Percentiles rank a stretch among this genome's conserved stretches.
Evolutionary conservation across 2,888 invertebrate species (phyloP).

Genomic region (Platycnemis pennipes): DNA sequence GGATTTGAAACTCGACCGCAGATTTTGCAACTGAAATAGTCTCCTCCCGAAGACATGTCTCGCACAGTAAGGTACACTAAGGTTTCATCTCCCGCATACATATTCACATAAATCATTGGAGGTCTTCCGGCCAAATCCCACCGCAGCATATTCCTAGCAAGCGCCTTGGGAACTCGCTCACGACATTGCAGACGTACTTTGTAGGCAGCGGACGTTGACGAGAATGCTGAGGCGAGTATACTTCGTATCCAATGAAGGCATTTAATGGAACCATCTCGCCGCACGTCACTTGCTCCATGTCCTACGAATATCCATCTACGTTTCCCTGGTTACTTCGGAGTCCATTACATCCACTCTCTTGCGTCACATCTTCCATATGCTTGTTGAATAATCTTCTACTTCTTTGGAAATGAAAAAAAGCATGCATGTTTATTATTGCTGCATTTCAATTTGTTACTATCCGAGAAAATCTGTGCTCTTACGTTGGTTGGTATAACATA

Average conservation of each 20-base stretch:
- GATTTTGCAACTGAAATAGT: not conserved
- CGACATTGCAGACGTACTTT: not conserved
- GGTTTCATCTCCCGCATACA: not conserved
- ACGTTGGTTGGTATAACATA: too few relatives aligned
- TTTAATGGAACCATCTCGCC: slow-evolving; percentile 1
- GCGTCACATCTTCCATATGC: not conserved
- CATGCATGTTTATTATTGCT: too few relatives aligned
- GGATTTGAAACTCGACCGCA: not conserved
- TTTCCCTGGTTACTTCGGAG: not conserved
- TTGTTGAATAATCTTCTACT: too few relatives aligned
- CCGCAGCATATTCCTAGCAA: not conserved
- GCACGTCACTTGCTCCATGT: not conserved
- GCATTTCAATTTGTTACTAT: too few relatives aligned
- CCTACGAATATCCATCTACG: not conserved
- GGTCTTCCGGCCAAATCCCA: not conserved
- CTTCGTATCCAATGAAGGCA: not conserved
- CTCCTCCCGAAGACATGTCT: not conserved
- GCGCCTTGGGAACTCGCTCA: not conserved
- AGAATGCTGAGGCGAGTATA: slow-evolving; percentile 8
- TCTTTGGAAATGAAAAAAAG: too few relatives aligned
- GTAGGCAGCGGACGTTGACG: slow-evolving; percentile 35
- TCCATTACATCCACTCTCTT: not conserved
- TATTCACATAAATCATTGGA: slow-evolving; percentile 12
- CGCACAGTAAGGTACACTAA: not conserved
- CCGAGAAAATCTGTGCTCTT: too few relatives aligned